Evolutionary conservation across 1,140 invertebrate species (phyloP).

Genomic region (Dendroctonus ponderosae): DNA sequence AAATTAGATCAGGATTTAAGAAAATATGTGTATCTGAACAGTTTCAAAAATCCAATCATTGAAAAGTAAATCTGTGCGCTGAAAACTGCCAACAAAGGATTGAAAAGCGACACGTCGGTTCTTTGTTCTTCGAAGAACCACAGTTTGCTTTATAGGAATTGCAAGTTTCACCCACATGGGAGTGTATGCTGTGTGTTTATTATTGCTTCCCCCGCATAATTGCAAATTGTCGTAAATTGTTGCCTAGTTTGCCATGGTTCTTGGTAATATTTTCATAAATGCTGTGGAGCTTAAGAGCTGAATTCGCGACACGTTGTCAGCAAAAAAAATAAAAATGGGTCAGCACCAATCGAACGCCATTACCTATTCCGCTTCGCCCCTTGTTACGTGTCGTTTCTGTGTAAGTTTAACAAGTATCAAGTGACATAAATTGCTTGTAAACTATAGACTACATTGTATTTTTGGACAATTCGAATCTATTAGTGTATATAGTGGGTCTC

Average conservation of each 20-base stretch:
- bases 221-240: conserved; percentile 13
- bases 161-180: conserved; percentile 15
- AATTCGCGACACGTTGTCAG: too few species aligned
- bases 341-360: not conserved
- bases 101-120: too few species aligned
- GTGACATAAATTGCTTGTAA: conserved; percentile 14
- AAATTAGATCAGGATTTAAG: too few species aligned
- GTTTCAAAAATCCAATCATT: too few species aligned
- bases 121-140: too few species aligned
- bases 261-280: not conserved
- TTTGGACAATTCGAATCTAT: conserved; percentile 12
- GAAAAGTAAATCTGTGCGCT: too few species aligned
- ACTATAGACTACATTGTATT: conserved; percentile 10
- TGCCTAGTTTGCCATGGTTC: conserved; percentile 14
- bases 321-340: too few species aligned
- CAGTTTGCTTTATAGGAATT: too few species aligned
- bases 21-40: too few species aligned
- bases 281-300: not conserved
- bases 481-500: conserved; percentile 2
- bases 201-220: conserved; percentile 10
- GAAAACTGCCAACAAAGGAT: too few species aligned
- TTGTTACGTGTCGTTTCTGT: not conserved
- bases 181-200: conserved; percentile 9
- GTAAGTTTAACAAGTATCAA: conserved; percentile 8
- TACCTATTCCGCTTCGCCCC: conserved; percentile 4